A percentile compares a stretch with the other conserved stretches of the same genome.
Evolutionary conservation across 2,797 vertebrate genomes (phyloP).

Genomic region (Melanotaenia parkinsoni): DNA sequence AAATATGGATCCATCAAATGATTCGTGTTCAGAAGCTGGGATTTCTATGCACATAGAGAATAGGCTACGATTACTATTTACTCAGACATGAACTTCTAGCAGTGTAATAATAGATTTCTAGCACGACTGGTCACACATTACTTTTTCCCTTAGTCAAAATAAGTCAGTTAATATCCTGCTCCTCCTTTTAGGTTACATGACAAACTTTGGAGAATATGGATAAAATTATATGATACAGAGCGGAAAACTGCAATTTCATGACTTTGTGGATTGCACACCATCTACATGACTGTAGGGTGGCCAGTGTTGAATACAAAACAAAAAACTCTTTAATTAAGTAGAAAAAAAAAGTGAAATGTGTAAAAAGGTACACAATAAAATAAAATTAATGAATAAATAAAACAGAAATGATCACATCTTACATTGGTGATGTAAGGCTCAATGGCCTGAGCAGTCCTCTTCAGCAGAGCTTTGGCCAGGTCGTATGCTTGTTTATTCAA

Average conservation of each 20-base stretch:
- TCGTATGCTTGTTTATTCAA: slow-evolving; percentile 99
- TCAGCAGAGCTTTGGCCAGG: slow-evolving; percentile 96
- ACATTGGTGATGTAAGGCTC: slow-evolving; percentile 99
- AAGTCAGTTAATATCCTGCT: neutral
- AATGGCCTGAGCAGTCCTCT: slow-evolving; percentile 97
- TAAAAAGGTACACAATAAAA: neutral
- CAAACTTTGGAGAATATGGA: too few species aligned
- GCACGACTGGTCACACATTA: neutral
- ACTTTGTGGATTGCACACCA: neutral
- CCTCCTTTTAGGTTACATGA: neutral
- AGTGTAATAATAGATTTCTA: slow-evolving; percentile 10
- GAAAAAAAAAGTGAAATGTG: neutral
- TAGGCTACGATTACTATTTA: neutral
- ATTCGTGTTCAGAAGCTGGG: slow-evolving; percentile 13
- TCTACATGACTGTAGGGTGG: neutral
- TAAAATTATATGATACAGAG: neutral
- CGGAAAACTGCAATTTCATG: neutral
- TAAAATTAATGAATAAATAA: neutral
- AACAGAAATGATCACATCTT: slow-evolving; percentile 67
- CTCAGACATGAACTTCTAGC: neutral
- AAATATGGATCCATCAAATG: neutral
- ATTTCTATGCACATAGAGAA: neutral
- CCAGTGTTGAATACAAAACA: neutral
- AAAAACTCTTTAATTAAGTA: neutral
- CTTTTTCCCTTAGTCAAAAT: slow-evolving; percentile 1